Conservation (phyloP, 2,113 vertebrate species). For the Notarius lentiginosus region DNA sequence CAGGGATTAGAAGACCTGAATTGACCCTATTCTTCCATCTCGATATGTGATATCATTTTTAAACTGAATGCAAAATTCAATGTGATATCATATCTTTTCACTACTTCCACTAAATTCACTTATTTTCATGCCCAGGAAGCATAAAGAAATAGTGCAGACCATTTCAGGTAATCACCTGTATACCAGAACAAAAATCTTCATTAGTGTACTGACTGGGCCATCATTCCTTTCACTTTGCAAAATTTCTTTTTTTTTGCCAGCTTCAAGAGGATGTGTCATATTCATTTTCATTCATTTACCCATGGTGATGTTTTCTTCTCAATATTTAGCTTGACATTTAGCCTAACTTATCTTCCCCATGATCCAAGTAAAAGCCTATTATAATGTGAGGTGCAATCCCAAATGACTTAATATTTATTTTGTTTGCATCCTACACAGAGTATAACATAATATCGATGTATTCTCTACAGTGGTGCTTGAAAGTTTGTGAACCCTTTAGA, state of each 20-base stretch:
- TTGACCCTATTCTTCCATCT: slow-evolving; percentile 12
- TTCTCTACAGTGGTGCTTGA: too few species aligned
- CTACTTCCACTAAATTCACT: not conserved
- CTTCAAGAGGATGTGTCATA: not conserved
- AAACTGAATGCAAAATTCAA: not conserved
- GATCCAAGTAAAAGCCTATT: not conserved
- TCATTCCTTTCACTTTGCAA: not conserved
- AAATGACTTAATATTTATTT: not conserved
- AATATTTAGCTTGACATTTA: not conserved
- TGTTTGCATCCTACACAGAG: not conserved
- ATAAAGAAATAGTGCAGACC: not conserved
- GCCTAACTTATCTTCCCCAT: not conserved
- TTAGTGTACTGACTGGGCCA: not conserved
- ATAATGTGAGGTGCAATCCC: not conserved
- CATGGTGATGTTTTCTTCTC: not conserved
- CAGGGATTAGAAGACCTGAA: slow-evolving; percentile 16
- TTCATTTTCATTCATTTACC: not conserved
- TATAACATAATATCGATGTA: not conserved
- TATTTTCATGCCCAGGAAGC: not conserved
- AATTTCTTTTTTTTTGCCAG: not conserved
- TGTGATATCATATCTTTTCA: not conserved
- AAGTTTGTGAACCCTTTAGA: too few species aligned
- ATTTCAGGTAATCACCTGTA: not conserved
- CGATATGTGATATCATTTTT: not conserved
- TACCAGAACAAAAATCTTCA: not conserved